A percentile compares a stretch with the other conserved stretches of the same genome.
Evolutionary conservation across 2,797 vertebrate genomes (phyloP).

Genomic region (Dendrocincla tyrannina): DNA sequence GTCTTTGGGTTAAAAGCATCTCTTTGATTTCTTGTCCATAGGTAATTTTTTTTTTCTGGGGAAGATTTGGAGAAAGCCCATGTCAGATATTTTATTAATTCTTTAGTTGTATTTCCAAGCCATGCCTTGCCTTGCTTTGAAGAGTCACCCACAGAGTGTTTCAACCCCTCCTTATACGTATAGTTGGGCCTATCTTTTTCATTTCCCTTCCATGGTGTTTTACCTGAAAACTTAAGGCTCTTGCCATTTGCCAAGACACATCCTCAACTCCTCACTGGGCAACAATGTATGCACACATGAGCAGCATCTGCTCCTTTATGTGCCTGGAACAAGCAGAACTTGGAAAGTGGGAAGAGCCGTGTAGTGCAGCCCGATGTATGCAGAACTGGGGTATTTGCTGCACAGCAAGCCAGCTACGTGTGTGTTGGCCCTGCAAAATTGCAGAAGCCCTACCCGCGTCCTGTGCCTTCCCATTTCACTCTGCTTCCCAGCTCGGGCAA

Average conservation of each 20-base stretch:
- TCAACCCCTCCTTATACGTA: not conserved
- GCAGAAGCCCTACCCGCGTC: not conserved
- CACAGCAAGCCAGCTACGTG: slow-evolving; percentile 1
- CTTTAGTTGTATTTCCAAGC: not conserved
- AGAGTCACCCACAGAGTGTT: not conserved
- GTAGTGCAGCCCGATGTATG: not conserved
- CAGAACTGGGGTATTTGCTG: not conserved
- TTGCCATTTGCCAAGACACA: slow-evolving; percentile 33
- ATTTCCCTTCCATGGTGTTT: not conserved
- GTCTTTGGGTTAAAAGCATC: not conserved
- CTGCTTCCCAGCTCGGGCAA: not conserved
- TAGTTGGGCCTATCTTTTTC: not conserved
- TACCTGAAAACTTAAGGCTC: slow-evolving; percentile 44
- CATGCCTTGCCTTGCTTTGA: not conserved
- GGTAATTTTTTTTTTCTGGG: not conserved
- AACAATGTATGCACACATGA: not conserved
- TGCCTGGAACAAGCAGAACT: slow-evolving; percentile 49
- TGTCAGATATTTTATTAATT: not conserved
- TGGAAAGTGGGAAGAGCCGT: not conserved
- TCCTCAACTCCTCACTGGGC: slow-evolving; percentile 39
- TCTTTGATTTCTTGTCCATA: not conserved
- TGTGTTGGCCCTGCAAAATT: not conserved
- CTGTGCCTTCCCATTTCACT: not conserved
- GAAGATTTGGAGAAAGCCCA: not conserved
- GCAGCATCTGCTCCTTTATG: slow-evolving; percentile 61